phyloP scores from a whole-genome alignment of 2,113 vertebrate genomes.

The Datnioides undecimradiatus region DNA sequence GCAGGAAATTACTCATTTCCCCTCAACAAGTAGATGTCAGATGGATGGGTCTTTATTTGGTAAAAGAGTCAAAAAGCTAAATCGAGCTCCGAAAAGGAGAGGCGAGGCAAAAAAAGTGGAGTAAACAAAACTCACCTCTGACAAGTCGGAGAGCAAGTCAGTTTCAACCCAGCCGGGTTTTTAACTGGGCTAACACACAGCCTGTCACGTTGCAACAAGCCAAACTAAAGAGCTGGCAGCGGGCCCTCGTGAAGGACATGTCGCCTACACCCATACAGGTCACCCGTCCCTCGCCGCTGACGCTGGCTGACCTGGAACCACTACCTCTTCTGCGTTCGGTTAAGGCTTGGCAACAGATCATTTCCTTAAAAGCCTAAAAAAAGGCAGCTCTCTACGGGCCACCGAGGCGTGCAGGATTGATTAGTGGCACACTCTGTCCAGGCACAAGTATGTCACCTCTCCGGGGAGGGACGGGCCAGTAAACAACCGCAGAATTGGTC shows the following conservation, averaged over 20 bases:
- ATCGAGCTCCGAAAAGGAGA: not conserved
- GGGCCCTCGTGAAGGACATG: conserved; percentile 35
- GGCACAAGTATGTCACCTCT: conserved; percentile 75
- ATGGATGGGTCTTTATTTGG: conserved; percentile 44
- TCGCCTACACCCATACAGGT: conserved; percentile 49
- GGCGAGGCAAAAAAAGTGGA: not conserved
- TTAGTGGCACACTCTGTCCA: conserved; percentile 59
- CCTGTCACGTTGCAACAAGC: conserved; percentile 8
- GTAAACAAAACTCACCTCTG: conserved; percentile 32
- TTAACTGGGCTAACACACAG: conserved; percentile 13
- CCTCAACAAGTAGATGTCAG: conserved; percentile 28
- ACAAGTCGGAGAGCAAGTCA: not conserved
- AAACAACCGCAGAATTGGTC: conserved; percentile 57
- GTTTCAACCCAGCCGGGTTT: conserved; percentile 1
- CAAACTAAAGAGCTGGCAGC: conserved; percentile 39
- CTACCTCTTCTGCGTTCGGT: conserved; percentile 35
- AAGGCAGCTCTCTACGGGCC: conserved; percentile 40
- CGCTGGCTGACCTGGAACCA: conserved; percentile 60
- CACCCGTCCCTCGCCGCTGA: conserved; percentile 30
- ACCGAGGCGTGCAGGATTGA: conserved; percentile 56
- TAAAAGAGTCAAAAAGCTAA: conserved; percentile 2
- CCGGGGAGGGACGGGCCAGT: conserved; percentile 51
- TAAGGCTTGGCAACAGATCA: conserved; percentile 40
- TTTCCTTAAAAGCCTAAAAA: conserved; percentile 69
- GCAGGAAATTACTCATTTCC: conserved; percentile 65